Conservation (phyloP, 2,113 vertebrate species). For the Nanorana parkeri region DNA sequence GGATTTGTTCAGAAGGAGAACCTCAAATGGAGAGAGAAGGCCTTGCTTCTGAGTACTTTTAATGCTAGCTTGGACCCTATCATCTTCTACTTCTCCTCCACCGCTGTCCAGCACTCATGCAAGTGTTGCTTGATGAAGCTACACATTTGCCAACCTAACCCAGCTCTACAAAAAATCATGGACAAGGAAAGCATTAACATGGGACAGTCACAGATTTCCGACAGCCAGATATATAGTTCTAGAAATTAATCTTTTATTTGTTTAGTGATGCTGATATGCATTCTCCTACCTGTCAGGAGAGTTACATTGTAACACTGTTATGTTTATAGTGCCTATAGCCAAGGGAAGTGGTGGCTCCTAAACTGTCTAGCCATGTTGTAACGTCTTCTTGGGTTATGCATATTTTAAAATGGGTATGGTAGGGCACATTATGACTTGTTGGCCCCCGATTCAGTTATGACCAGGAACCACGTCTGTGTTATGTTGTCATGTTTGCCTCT, state of each 20-base stretch:
- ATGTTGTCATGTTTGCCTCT: too few species aligned
- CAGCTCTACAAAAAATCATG: background rate
- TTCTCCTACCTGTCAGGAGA: background rate
- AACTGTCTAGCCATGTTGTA: too few species aligned
- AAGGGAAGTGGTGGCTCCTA: too few species aligned
- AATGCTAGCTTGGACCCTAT: conserved; percentile 81
- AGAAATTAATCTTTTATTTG: conserved; percentile 12
- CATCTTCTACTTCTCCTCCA: conserved; percentile 71
- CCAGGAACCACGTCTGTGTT: too few species aligned
- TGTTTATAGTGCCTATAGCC: conserved; percentile 6
- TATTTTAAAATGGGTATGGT: too few species aligned
- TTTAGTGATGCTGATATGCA: background rate
- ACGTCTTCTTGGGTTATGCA: too few species aligned
- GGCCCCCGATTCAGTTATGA: too few species aligned
- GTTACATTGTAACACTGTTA: background rate
- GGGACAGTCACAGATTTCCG: background rate
- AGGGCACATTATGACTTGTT: too few species aligned
- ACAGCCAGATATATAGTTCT: conserved; percentile 23
- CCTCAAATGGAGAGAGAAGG: conserved; percentile 71
- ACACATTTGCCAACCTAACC: conserved; percentile 13
- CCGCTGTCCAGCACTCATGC: conserved; percentile 63
- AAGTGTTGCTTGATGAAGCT: conserved; percentile 35
- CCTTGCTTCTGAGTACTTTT: conserved; percentile 72
- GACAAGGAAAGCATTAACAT: background rate
- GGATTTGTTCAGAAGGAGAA: conserved; percentile 69